phyloP scores from a whole-genome alignment of 2,113 vertebrate species.

The Limanda limanda region DNA sequence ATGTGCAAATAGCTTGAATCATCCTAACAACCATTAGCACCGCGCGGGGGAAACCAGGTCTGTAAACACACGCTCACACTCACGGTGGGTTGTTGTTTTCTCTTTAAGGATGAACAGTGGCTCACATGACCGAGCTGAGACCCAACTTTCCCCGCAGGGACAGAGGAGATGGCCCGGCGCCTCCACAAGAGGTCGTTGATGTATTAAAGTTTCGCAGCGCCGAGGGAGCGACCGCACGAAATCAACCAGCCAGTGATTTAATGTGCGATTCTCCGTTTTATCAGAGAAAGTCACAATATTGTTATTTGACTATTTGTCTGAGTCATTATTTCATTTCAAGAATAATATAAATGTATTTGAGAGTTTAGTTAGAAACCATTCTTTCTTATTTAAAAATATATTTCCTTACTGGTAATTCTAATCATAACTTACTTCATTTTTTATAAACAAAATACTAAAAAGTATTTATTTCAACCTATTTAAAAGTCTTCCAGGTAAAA shows the following conservation, averaged over 20 bases:
- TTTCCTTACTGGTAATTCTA: background rate
- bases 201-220: constrained; percentile 68
- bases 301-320: background rate
- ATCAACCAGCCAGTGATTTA: background rate
- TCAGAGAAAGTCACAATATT: background rate
- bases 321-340: background rate
- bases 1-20: constrained; percentile 57
- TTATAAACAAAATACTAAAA: background rate
- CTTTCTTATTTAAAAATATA: too few species aligned
- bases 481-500: background rate
- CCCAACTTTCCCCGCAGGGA: constrained; percentile 29
- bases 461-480: background rate
- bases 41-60: constrained; percentile 30
- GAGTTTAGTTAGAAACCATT: too few species aligned
- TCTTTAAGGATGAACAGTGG: background rate
- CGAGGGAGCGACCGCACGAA: background rate
- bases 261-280: background rate
- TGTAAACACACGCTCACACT: constrained; percentile 10
- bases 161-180: constrained; percentile 34
- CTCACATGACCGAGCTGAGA: background rate
- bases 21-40: constrained; percentile 55
- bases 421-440: background rate
- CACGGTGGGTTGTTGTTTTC: background rate
- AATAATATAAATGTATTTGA: background rate
- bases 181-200: constrained; percentile 85